Evolutionary conservation across 2,113 vertebrate species (phyloP).

Genomic region (rabbit (Oryctolagus cuniculus)): mOryCun1.1 NC_091453.1:125079501-125080000

Average conservation of each 20-base stretch:
- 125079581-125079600: background rate
- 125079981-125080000: too few relatives aligned
- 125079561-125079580: background rate
- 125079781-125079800: background rate
- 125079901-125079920: background rate
- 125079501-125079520: background rate
- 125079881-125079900: background rate
- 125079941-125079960: background rate
- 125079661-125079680: background rate
- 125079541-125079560: slow-evolving; percentile 14
- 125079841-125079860: background rate
- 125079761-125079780: background rate
- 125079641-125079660: background rate
- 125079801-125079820: background rate
- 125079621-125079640: background rate
- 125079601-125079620: background rate
- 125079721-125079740: background rate
- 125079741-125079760: background rate
- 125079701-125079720: background rate
- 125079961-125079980: background rate
- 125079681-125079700: background rate
- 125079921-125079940: background rate
- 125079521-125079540: background rate
- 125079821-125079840: background rate
- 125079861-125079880: background rate